Evolutionary conservation across 1,140 invertebrate genomes (phyloP), one percentile per base, ranked within the genome.

Genomic region (Acyrthosiphon pisum): DNA sequence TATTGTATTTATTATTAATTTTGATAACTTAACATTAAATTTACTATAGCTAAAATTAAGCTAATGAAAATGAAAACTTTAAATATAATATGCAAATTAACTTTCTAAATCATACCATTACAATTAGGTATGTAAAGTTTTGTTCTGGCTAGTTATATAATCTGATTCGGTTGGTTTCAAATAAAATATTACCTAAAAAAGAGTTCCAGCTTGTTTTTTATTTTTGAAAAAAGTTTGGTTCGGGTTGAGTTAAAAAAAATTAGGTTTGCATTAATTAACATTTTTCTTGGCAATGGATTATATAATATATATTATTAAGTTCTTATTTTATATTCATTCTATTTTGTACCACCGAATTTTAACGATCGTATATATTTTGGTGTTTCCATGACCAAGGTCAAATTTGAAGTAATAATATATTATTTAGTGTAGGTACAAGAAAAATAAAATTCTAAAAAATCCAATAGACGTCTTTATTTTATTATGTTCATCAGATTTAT

Each of bases 371-470:
- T 68, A 11, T n/a, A n/a, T n/a, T 76, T 76, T 76, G 30, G 60
- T 18, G 18, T 76, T n/a, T n/a, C 60, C 14, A 18, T 18, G 30
- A 76, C 18, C n/a, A n/a, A 76, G 60, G 30, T n/a, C 11, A n/a
- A n/a, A 76, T 76, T n/a, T 76, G 18, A 76, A 76, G n/a, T 76
- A 76, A 18, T 76, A n/a, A 76, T n/a, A 76, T 18, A 18, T 20
- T 18, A 18, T 20, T 76, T 76, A 53, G 30, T 76, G 11, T 26
- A 9, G 6, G 7, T 76, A 76, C 14, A 76, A 76, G 60, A 30
- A 76, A 76, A 76, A n/a, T 76, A 6, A n/a, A 76, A 76, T n/a
- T 76, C 60, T 76, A n/a, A 76, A 53, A 76, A 76, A 76, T 76
- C 60, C 30, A 76, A 76, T 18, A n/a, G n/a, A 76, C 30, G 14